Evolutionary conservation across 2,113 vertebrate genomes (phyloP).

Genomic region (Pygoscelis adeliae): DNA sequence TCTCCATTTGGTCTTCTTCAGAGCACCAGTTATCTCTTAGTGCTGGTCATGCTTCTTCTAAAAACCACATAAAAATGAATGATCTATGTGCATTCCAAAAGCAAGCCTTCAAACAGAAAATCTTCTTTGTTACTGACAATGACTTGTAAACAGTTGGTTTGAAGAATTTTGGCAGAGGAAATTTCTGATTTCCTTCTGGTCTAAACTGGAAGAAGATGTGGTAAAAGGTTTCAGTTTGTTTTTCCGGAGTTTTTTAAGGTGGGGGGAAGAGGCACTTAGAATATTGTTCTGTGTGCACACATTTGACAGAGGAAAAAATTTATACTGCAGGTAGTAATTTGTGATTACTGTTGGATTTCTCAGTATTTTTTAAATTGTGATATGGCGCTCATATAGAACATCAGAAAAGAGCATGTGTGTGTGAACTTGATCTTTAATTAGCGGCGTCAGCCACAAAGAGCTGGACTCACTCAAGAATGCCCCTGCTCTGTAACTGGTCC

Average conservation of each 20-base stretch:
- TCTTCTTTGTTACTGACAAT: not conserved
- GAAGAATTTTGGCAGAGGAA: not conserved
- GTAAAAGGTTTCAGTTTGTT: not conserved
- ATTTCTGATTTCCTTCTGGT: slow-evolving; percentile 47
- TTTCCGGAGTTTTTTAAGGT: not conserved
- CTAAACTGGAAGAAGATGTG: slow-evolving; percentile 2
- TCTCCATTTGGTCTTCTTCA: not conserved
- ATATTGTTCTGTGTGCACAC: not conserved
- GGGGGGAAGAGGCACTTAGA: not conserved
- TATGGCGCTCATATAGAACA: not conserved
- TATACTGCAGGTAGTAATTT: not conserved
- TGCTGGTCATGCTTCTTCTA: not conserved
- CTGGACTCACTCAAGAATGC: not conserved
- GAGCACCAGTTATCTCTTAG: rapidly evolving
- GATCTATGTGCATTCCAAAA: not conserved
- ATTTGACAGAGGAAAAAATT: not conserved
- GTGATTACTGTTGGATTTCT: not conserved
- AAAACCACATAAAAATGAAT: rapidly evolving
- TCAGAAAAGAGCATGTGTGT: not conserved
- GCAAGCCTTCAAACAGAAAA: not conserved
- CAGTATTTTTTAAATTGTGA: not conserved
- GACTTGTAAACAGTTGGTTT: not conserved
- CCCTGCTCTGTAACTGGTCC: not conserved
- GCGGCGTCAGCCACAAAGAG: slow-evolving; percentile 17
- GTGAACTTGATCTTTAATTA: not conserved